These are phyloP conservation scores for Eudasyphora cyanicolor DNA, from an alignment of 2,888 invertebrate species.

Conservation along the genomic window DNA sequence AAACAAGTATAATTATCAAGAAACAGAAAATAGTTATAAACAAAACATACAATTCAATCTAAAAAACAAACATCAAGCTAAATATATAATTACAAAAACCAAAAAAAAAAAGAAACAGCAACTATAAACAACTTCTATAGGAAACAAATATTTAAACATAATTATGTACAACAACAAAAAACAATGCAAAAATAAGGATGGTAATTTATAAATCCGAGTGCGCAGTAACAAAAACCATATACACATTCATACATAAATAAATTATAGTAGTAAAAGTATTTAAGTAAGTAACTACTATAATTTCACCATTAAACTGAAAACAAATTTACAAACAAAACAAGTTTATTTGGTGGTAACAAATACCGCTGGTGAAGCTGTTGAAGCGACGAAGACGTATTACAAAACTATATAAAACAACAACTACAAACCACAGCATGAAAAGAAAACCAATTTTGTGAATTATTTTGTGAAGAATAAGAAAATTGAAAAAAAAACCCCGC, in stretches of 20 bases:
- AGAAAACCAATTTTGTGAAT: neutral
- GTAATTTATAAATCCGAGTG: conserved; percentile 14
- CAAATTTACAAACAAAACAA: conserved; percentile 38
- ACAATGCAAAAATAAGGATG: conserved; percentile 51
- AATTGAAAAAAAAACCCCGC: neutral
- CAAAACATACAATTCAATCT: neutral
- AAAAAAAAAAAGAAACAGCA: conserved; percentile 12
- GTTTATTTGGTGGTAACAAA: conserved; percentile 17
- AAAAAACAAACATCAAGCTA: conserved; percentile 32
- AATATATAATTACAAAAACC: conserved; percentile 18
- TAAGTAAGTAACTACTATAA: conserved; percentile 70
- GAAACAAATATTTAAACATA: neutral
- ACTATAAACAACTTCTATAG: conserved; percentile 53
- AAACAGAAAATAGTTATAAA: conserved; percentile 22
- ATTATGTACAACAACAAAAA: conserved; percentile 13
- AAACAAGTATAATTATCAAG: conserved; percentile 7
- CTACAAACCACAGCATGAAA: neutral
- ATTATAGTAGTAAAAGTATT: conserved; percentile 71
- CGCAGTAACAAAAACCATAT: conserved; percentile 38
- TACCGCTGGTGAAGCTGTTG: too few species aligned
- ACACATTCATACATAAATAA: conserved; percentile 31
- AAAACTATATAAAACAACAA: neutral
- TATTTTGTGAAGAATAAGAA: neutral
- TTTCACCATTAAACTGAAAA: conserved; percentile 54
- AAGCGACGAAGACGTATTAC: too few species aligned